A percentile compares a stretch with the other conserved stretches of the same genome.
phyloP scores from a whole-genome alignment of 1,140 invertebrate genomes.

The Drosophila kikkawai region DNA sequence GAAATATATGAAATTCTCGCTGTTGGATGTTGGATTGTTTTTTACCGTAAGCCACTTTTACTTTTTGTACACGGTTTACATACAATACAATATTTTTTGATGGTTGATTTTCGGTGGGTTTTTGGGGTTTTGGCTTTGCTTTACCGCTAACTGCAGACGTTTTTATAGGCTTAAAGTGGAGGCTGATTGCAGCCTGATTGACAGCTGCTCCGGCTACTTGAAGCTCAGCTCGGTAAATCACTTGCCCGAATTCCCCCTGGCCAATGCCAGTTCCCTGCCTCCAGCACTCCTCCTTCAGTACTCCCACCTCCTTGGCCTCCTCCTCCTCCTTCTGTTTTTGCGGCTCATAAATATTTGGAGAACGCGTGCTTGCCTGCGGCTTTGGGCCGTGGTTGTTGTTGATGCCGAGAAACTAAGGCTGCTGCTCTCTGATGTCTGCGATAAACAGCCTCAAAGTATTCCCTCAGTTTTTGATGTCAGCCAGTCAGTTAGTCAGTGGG shows the following conservation, averaged over 20 bases:
- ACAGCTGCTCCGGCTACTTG: conserved; percentile 75
- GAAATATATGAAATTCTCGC: conserved; percentile 48
- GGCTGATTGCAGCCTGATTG: conserved; percentile 78
- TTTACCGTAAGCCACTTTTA: conserved; percentile 82
- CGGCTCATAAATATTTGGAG: conserved; percentile 72
- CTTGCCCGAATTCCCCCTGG: conserved; percentile 41
- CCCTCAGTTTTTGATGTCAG: conserved; percentile 47
- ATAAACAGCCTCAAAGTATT: conserved; percentile 55
- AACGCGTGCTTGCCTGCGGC: conserved; percentile 68
- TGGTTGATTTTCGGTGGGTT: conserved; percentile 14
- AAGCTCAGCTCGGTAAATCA: conserved; percentile 74
- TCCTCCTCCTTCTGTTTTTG: conserved; percentile 20
- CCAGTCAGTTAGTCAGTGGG: conserved; percentile 29
- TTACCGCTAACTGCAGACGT: conserved; percentile 66
- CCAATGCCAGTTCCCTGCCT: conserved; percentile 1
- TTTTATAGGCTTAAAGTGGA: conserved; percentile 80
- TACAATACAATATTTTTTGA: conserved; percentile 17
- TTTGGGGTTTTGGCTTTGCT: conserved; percentile 23
- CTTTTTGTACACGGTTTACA: conserved; percentile 52
- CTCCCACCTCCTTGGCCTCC: neutral
- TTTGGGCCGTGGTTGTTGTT: conserved; percentile 33
- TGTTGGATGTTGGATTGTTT: conserved; percentile 35
- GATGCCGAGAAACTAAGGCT: conserved; percentile 42
- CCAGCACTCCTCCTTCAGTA: neutral
- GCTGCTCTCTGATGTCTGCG: conserved; percentile 44